phyloP scores from a whole-genome alignment of 2,797 vertebrate species.

The Eutrigla gurnardus region DNA sequence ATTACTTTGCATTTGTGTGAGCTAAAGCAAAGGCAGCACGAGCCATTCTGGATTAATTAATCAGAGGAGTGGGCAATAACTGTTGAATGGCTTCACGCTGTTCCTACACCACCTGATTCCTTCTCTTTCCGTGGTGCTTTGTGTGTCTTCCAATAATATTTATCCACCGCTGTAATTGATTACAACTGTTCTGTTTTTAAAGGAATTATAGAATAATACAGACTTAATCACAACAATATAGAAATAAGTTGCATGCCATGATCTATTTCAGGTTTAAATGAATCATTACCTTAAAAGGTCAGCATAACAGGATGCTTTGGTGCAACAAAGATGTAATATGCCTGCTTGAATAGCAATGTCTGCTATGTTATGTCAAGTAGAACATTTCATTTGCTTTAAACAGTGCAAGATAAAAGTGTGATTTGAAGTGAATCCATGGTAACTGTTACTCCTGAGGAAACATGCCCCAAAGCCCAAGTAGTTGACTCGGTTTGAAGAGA shows the following conservation, averaged over 20 bases:
- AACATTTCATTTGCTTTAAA: not conserved
- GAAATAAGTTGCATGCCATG: not conserved
- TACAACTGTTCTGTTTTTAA: not conserved
- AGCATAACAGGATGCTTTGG: not conserved
- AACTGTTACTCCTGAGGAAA: not conserved
- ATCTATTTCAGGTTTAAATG: not conserved
- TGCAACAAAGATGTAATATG: not conserved
- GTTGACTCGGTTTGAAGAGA: not conserved
- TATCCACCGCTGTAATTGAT: not conserved
- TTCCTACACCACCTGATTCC: not conserved
- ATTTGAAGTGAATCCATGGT: not conserved
- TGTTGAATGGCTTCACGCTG: slow-evolving; percentile 7
- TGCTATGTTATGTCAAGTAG: not conserved
- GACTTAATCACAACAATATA: not conserved
- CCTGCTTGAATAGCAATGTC: not conserved
- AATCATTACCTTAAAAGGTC: not conserved
- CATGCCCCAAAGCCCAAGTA: slow-evolving; percentile 3
- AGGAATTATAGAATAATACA: not conserved
- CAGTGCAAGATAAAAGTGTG: not conserved
- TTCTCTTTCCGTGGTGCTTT: slow-evolving; percentile 9
- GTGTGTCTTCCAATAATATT: slow-evolving; percentile 2
- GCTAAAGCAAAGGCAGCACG: slow-evolving; percentile 3
- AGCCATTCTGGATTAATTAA: slow-evolving; percentile 8
- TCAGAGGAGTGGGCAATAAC: slow-evolving; percentile 15
- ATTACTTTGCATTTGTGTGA: slow-evolving; percentile 9